Base-by-base conservation (phyloP, 2,888 invertebrate genomes). In the Spialia ferax region DNA sequence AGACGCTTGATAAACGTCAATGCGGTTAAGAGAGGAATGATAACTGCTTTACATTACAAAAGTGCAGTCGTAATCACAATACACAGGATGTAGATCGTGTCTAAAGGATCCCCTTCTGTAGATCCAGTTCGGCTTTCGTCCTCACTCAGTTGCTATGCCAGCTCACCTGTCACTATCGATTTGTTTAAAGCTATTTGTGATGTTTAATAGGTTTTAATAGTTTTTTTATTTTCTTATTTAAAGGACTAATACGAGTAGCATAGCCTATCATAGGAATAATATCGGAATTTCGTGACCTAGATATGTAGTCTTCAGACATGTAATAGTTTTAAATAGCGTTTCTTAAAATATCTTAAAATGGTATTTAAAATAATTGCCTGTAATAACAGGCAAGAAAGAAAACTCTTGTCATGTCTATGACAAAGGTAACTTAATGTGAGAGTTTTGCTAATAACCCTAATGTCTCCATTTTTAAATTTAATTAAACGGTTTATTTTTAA, bases 41-140 rank as follows among this genome's bases (percentile, higher is more conserved):
- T 92, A 91, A 91, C 88, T 85, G 84, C 85, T 93, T 91, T 85
- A 80, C 90, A 92, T 93, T 73, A 92, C 80, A 91, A 86, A 56
- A 84, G 86, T 87, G 85, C 83, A 87, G 75, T 79, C 73, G 76
- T 73, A 73, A 57, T 75, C 63, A 81, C 84, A 91, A 91, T 81
- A 70, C 75, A 79, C 90, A 92, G 92, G 92, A 91, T 89, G 88
- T 86, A 73, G 77, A 79, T 79, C 75, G 73, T 79, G 78, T 79
- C 77, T 83, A 79, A 78, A 78, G 81, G 82, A 83, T 78, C 75
- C 77, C 80, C 82, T 83, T 84, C 77, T 79, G 78, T 77, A 70
- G 75, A 78, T 73, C 77, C 78, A 72, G 78, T 79, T 77, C 72
- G 75, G 75, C 61, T 72, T 74, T 72, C 74, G 71, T 75, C 73